Base-by-base conservation (phyloP, 2,888 invertebrate species). In the Monoplex corrugatus region DNA sequence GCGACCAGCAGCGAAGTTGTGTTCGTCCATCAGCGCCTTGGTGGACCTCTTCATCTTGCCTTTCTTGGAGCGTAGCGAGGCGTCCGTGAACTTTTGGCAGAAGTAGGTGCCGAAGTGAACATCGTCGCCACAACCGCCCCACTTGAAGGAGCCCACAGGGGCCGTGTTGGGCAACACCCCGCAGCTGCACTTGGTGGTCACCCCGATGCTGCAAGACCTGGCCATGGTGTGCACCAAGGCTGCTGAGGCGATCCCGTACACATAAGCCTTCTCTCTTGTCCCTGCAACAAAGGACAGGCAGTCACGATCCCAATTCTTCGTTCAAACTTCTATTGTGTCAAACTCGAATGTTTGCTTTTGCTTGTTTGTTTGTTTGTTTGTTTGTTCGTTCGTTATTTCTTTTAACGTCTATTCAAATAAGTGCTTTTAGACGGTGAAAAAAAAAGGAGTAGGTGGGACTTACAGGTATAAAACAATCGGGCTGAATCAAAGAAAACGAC, bases 61-160 rank as follows among this genome's bases (percentile, higher is more conserved):
- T 5, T 92, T 92, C 90, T 94, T 94, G 63, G 92, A 92, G 57
- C 86, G 92, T 75, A 94, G 89, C 38, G 93, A 91, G 35, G 93
- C 91, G 89, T 95, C 94, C 13, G 95, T 93, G 91, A 94, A 97
- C 97, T 89, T 86, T 87, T 94, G 92, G 83, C 94, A 93, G 89
- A 95, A 95, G 43, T 91, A 89, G 8, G 94, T 91, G 32, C 95
- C 95, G 89, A 94, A 95, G 78, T 93, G 93, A 2, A 95, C 93
- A 96, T 98, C 98, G 95, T 98, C 98, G 0, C 98, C 98, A 95
- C 98, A 98, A 50, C 98, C 98, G 83, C 98, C 98, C 98, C 98
- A 98, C 95, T 98, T 98, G 96, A 98, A 98, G 91, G 97, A 97
- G 0, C 97, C 97, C 89, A 97, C 97, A 13, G 97, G 97, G 1